phyloP scores from a whole-genome alignment of 2,888 invertebrate genomes.

The Cancer borealis region DNA sequence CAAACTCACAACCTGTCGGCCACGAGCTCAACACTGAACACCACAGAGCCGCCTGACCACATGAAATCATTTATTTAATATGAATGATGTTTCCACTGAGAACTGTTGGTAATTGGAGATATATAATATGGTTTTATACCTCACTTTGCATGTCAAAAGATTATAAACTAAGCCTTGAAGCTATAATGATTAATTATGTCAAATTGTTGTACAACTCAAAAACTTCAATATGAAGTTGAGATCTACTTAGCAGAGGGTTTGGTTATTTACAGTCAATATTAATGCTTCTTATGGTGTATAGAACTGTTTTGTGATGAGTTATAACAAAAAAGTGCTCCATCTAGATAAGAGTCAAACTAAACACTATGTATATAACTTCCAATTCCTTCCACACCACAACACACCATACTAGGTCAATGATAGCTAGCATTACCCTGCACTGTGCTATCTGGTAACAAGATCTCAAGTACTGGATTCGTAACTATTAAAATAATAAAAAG shows the following conservation, averaged over 20 bases:
- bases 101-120: background rate
- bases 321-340: conserved; percentile 37
- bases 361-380: conserved; percentile 41
- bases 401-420: background rate
- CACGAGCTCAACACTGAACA: no score
- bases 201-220: conserved; percentile 61
- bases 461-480: background rate
- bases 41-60: no score
- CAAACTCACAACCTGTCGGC: no score
- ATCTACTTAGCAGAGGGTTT: conserved; percentile 66
- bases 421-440: background rate
- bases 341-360: conserved; percentile 39
- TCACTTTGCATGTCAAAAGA: conserved; percentile 21
- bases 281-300: conserved; percentile 66
- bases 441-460: background rate
- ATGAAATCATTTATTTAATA: background rate
- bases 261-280: conserved; percentile 67
- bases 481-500: conserved; percentile 6
- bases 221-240: conserved; percentile 75
- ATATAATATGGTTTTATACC: background rate
- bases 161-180: conserved; percentile 57
- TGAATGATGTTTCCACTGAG: conserved; percentile 62
- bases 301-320: conserved; percentile 50
- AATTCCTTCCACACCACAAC: background rate
- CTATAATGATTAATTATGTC: conserved; percentile 55